Conservation (phyloP, 1,140 invertebrate genomes). For the Pogonomyrmex barbatus region DNA sequence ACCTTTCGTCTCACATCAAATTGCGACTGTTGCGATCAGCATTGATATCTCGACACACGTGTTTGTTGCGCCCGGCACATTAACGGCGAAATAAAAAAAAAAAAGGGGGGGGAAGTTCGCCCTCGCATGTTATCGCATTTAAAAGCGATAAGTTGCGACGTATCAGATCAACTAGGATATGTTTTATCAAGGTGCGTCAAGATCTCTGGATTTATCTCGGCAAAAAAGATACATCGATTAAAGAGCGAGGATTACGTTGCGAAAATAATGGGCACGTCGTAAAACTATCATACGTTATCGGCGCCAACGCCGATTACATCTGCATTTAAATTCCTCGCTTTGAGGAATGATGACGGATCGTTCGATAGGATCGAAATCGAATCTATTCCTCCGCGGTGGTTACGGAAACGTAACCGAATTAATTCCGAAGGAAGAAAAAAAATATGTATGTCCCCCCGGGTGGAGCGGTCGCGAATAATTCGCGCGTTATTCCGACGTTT, state of each 20-base stretch:
- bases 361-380: background rate
- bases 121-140: background rate
- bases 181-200: background rate
- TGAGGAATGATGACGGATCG: background rate
- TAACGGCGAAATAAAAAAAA: background rate
- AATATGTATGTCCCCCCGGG: background rate
- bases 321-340: background rate
- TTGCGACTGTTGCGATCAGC: too few relatives aligned
- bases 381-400: background rate
- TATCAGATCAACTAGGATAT: slow-evolving; percentile 1
- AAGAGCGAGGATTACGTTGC: background rate
- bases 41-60: background rate
- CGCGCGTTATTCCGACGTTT: background rate
- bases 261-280: background rate
- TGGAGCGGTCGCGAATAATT: background rate
- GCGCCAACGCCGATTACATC: background rate
- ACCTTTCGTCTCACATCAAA: background rate
- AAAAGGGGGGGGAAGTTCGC: background rate
- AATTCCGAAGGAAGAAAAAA: background rate
- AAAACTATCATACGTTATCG: background rate
- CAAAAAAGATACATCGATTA: background rate
- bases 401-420: background rate
- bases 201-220: background rate
- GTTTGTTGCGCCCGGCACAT: background rate
- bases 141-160: background rate